Evolutionary conservation across 2,113 vertebrate genomes (phyloP).

Genomic region (Stomatorhinus ivindoensis): DNA sequence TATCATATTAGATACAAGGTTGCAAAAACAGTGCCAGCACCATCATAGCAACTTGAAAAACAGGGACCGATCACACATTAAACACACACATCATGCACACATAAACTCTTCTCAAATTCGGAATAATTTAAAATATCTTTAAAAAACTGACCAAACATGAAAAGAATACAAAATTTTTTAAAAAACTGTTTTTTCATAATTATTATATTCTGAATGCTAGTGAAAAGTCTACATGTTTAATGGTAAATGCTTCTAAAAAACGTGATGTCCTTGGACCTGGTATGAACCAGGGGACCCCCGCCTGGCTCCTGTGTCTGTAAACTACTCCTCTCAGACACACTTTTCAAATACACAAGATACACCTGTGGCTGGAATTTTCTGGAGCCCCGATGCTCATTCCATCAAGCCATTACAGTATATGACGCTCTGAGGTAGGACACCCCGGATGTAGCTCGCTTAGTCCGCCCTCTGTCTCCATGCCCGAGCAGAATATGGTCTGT

Average conservation of each 20-base stretch:
- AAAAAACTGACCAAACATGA: not conserved
- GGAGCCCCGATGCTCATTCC: not conserved
- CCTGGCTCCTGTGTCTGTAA: not conserved
- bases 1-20: not conserved
- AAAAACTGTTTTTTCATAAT: not conserved
- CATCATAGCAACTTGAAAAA: not conserved
- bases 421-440: not conserved
- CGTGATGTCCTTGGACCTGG: not conserved
- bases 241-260: not conserved
- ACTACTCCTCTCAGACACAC: not conserved
- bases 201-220: not conserved
- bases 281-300: not conserved
- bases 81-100: not conserved
- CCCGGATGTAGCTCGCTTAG: not conserved
- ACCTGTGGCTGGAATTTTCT: not conserved
- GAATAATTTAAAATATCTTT: not conserved
- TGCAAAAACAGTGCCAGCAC: slow-evolving; percentile 3
- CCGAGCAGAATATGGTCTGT: not conserved
- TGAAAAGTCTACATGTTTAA: not conserved
- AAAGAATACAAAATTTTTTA: not conserved
- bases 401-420: not conserved
- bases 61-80: not conserved
- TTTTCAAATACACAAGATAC: not conserved
- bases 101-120: not conserved
- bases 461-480: not conserved